These are phyloP conservation scores for Euphonia xanthogaster DNA, from an alignment of 2,797 vertebrate genomes.

Conservation along the genomic window DNA sequence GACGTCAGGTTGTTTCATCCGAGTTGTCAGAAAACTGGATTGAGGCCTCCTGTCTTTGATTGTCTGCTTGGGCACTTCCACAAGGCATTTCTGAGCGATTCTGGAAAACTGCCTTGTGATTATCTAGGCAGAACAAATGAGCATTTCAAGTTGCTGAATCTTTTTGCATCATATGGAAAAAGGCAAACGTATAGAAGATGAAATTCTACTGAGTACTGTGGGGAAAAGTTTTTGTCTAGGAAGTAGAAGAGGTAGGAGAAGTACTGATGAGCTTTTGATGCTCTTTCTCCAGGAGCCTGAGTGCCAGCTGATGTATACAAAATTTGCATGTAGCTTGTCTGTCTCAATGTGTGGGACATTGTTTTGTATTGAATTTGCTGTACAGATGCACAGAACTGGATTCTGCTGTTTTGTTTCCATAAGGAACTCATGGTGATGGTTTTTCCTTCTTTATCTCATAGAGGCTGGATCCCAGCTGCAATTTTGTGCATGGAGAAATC, in stretches of 20 bases:
- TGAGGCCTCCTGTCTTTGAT: background rate
- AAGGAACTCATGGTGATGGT: background rate
- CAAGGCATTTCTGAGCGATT: background rate
- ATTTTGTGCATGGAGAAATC: background rate
- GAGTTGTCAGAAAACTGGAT: background rate
- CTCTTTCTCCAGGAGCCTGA: background rate
- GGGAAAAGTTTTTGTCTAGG: background rate
- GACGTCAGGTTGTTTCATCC: background rate
- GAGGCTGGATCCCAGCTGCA: background rate
- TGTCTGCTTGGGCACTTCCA: background rate
- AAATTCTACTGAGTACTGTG: background rate
- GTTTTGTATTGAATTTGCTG: background rate
- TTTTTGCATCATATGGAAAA: background rate
- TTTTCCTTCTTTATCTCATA: background rate
- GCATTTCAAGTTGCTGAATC: background rate
- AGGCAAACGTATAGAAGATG: background rate
- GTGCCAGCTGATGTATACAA: background rate
- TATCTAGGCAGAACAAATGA: background rate
- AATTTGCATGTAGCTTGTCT: background rate
- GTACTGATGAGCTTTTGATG: background rate
- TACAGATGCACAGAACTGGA: background rate
- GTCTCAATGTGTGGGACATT: fast-evolving
- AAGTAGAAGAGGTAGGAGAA: background rate
- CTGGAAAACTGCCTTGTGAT: background rate
- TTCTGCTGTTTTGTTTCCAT: background rate